Evolutionary conservation across 2,888 invertebrate species (phyloP).

Genomic region (Phengaris arion): DNA sequence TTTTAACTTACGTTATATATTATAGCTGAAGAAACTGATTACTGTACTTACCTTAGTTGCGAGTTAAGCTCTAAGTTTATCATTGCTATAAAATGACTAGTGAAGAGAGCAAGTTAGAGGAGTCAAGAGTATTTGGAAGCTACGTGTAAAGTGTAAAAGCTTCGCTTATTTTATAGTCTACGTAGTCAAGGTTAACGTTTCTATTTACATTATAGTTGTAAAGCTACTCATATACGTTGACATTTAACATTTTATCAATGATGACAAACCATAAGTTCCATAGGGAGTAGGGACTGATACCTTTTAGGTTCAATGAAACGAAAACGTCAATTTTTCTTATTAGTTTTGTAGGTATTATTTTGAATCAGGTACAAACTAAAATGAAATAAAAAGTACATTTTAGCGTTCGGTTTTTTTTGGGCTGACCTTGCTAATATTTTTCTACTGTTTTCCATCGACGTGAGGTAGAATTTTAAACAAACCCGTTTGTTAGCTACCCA

Average conservation of each 20-base stretch:
- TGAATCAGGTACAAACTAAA: neutral
- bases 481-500: neutral
- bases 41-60: too few species aligned
- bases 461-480: conserved; percentile 1
- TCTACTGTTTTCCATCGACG: neutral
- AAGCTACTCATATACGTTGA: too few species aligned
- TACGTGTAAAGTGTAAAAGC: too few species aligned
- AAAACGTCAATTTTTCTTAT: neutral
- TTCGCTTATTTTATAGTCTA: too few species aligned
- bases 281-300: neutral
- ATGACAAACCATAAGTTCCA: neutral
- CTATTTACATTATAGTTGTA: too few species aligned
- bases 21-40: too few species aligned
- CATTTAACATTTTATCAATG: neutral
- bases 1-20: too few species aligned
- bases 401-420: neutral
- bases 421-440: neutral
- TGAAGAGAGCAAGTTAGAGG: too few species aligned
- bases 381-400: neutral
- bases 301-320: neutral
- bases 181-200: too few species aligned
- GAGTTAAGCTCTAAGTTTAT: too few species aligned
- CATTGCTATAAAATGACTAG: too few species aligned
- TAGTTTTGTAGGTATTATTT: neutral
- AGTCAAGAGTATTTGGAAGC: too few species aligned